Evolutionary conservation across 2,797 vertebrate genomes (phyloP), one percentile per base, ranked within the genome.

Genomic region (Pelodytes ibericus): DNA sequence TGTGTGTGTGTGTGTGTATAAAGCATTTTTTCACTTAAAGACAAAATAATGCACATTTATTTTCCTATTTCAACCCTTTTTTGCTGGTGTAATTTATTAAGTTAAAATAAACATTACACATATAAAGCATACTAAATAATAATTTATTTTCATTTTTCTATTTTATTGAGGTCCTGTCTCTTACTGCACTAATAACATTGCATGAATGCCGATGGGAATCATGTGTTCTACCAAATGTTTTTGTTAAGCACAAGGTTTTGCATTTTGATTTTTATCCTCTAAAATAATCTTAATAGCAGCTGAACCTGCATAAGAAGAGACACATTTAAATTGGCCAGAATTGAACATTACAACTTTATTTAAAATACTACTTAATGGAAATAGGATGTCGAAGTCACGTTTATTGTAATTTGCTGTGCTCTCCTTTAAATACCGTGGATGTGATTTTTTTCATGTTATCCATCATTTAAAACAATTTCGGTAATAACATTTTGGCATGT

Each of bases 401-500:
- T 89, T 68, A 2, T 68, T 71, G 68, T 83, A 87, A 86, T 84
- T 85, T 80, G 74, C 47, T 65, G 63, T 53, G 11, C 78, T 74
- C 81, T 86, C 72, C 71, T 74, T 72, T 83, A 82, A 86, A 83
- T 78, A 75, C 0, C 80, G 79, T 84, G 49, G 75, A 80, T 86
- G 77, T 81, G 82, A 65, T 87, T 88, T 87, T n/a, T n/a, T 84
- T 89, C 80, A 77, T 76, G 75, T 77, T 77, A 84, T 87, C 87
- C 81, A 78, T 88, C 85, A 85, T 82, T 88, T 85, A 80, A 79
- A 84, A 82, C 84, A 87, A 84, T 91, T 89, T 86, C 75, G 82
- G 60, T 83, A 89, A 86, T 86, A 84, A 87, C 77, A 81, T 85
- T 84, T 83, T 85, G 74, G 70, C 81, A 24, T 80, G 58, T 75